phyloP scores from a whole-genome alignment of 2,113 vertebrate genomes.

The Crypturellus undulatus region DNA sequence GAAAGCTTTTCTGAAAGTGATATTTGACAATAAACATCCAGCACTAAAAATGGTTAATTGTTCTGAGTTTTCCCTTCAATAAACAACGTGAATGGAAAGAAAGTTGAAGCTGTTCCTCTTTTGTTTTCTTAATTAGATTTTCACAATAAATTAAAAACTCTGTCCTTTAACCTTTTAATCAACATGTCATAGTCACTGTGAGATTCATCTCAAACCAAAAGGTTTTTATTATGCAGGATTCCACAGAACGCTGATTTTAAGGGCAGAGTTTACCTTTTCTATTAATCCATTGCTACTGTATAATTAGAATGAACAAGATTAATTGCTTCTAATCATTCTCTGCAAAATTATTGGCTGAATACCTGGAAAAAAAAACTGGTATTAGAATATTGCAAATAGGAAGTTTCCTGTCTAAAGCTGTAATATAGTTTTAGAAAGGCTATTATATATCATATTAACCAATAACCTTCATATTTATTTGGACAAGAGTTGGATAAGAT shows the following conservation, averaged over 20 bases:
- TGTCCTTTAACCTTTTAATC: background rate
- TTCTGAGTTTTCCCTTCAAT: slow-evolving; percentile 17
- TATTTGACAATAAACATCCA: background rate
- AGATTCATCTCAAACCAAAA: slow-evolving; percentile 11
- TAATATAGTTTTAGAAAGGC: background rate
- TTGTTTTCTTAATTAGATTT: background rate
- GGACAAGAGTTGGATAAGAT: background rate
- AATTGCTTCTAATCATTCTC: background rate
- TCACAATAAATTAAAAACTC: background rate
- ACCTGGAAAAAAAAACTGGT: background rate
- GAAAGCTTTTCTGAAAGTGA: background rate
- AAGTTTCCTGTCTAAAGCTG: background rate
- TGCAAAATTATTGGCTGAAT: background rate
- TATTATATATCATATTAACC: background rate
- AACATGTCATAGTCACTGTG: background rate
- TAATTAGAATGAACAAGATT: background rate
- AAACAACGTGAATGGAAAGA: slow-evolving; percentile 4
- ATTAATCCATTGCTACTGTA: background rate
- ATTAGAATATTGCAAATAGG: background rate
- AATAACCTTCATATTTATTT: background rate
- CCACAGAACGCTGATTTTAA: background rate
- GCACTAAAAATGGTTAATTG: background rate
- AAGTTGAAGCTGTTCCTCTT: background rate
- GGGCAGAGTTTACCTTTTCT: background rate
- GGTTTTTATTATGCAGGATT: background rate